These are phyloP conservation scores for Steatornis caripensis DNA, from an alignment of 2,113 vertebrate genomes.

Conservation along the genomic window DNA sequence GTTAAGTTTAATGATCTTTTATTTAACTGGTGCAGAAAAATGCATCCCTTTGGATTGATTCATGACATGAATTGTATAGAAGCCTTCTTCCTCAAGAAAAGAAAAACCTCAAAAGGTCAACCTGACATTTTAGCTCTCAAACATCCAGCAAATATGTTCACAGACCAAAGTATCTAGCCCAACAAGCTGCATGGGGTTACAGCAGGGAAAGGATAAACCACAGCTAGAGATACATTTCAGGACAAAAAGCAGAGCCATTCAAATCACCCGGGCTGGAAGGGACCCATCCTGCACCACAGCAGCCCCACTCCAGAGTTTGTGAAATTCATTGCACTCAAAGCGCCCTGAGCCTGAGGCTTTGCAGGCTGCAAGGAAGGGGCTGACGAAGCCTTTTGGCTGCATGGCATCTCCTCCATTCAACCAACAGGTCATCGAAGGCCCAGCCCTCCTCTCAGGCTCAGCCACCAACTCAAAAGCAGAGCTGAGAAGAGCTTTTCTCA, in stretches of 20 bases:
- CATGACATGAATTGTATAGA: not conserved
- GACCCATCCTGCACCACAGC: not conserved
- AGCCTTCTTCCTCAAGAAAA: slow-evolving; percentile 9
- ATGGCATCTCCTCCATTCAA: accelerated
- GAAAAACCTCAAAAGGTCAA: slow-evolving; percentile 17
- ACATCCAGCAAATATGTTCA: not conserved
- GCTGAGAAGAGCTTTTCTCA: not conserved
- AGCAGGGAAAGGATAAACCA: not conserved
- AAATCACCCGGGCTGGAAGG: not conserved
- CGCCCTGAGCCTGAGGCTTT: not conserved
- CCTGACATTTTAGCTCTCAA: slow-evolving; percentile 20
- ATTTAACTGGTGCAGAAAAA: slow-evolving; percentile 39
- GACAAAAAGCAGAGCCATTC: not conserved
- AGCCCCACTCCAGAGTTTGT: not conserved
- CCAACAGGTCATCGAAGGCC: not conserved
- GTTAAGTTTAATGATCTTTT: slow-evolving; percentile 31
- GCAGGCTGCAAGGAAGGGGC: not conserved
- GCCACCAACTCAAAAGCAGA: not conserved
- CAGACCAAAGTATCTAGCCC: not conserved
- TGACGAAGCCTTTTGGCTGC: not conserved
- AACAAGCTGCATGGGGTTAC: not conserved
- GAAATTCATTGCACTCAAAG: not conserved
- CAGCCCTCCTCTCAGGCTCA: not conserved
- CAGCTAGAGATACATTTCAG: not conserved
- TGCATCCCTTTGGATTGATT: slow-evolving; percentile 28